phyloP scores from a whole-genome alignment of 1,140 invertebrate species.

The Lepidurus packardi region DNA sequence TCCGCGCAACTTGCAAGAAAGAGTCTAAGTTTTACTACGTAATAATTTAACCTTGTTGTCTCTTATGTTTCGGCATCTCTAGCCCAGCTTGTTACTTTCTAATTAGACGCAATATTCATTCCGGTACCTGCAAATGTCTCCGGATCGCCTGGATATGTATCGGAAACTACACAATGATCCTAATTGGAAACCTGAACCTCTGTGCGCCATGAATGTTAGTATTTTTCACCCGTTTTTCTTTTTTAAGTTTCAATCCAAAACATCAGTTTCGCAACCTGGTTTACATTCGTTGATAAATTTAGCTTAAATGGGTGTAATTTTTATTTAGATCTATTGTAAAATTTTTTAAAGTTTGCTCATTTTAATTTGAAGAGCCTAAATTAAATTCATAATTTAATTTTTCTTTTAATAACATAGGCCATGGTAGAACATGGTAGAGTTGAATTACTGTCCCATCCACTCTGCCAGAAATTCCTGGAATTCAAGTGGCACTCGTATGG shows the following conservation, averaged over 20 bases:
- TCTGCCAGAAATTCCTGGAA: conserved; percentile 75
- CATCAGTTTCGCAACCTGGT: not conserved
- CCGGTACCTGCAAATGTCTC: conserved; percentile 32
- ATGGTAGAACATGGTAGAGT: conserved; percentile 74
- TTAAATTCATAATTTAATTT: not conserved
- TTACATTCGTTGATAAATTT: not conserved
- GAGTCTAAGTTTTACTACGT: conserved; percentile 74
- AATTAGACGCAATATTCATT: conserved; percentile 30
- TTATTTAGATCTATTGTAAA: not conserved
- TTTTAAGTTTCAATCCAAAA: not conserved
- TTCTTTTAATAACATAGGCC: conserved; percentile 49
- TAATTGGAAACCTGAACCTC: conserved; percentile 54
- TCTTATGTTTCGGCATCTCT: not conserved
- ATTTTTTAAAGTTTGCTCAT: not conserved
- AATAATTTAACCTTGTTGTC: conserved; percentile 43
- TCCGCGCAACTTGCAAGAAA: conserved; percentile 71
- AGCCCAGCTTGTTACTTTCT: not conserved
- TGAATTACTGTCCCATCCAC: conserved; percentile 69
- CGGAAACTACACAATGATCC: conserved; percentile 53
- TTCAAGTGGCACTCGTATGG: conserved; percentile 85
- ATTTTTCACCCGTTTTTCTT: not conserved
- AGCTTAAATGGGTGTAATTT: not conserved
- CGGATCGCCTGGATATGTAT: conserved; percentile 33
- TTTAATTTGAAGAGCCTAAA: not conserved
- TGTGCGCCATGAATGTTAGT: conserved; percentile 60